These are phyloP conservation scores for Meta bourneti DNA, from an alignment of 2,888 invertebrate species.

Conservation along the genomic window DNA sequence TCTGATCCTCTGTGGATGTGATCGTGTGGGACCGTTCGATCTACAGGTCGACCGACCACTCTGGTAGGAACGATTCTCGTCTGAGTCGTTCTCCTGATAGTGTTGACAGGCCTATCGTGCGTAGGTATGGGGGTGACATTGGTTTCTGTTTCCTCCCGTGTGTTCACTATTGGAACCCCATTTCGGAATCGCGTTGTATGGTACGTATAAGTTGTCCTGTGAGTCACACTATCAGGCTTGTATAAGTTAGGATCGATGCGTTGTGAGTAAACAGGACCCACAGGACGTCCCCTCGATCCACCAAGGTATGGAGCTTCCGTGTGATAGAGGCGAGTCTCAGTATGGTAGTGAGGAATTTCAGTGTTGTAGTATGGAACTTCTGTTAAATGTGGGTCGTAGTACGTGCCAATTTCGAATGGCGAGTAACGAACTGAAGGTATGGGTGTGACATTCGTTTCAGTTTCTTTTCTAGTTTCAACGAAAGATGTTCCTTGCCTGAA, in stretches of 20 bases:
- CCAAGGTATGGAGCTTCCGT: slow-evolving; percentile 35
- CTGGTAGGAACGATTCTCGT: slow-evolving; percentile 46
- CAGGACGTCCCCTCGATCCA: slow-evolving; percentile 85
- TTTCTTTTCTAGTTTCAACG: slow-evolving; percentile 92
- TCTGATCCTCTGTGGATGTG: slow-evolving; percentile 8
- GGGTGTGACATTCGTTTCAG: slow-evolving; percentile 88
- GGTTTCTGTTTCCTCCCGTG: slow-evolving; percentile 76
- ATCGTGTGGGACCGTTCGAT: slow-evolving; percentile 6
- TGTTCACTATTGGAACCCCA: slow-evolving; percentile 76
- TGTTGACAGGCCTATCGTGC: slow-evolving; percentile 20
- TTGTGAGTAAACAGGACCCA: slow-evolving; percentile 32
- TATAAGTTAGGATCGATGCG: slow-evolving; percentile 71
- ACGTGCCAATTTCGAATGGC: slow-evolving; percentile 59
- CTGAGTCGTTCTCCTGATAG: not conserved
- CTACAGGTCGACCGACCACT: slow-evolving; percentile 17
- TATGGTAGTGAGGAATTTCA: slow-evolving; percentile 28
- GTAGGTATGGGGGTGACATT: slow-evolving; percentile 75
- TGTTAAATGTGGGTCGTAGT: slow-evolving; percentile 43
- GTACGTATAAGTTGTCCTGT: slow-evolving; percentile 79
- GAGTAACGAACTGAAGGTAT: slow-evolving; percentile 46
- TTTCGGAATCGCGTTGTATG: slow-evolving; percentile 77
- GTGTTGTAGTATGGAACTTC: slow-evolving; percentile 37
- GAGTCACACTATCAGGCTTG: slow-evolving; percentile 77
- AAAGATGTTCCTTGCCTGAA: slow-evolving; percentile 91
- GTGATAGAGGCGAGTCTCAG: not conserved